These are phyloP conservation scores for Xanthorhoe designata DNA, from an alignment of 2,888 invertebrate genomes.

Conservation along the genomic window DNA sequence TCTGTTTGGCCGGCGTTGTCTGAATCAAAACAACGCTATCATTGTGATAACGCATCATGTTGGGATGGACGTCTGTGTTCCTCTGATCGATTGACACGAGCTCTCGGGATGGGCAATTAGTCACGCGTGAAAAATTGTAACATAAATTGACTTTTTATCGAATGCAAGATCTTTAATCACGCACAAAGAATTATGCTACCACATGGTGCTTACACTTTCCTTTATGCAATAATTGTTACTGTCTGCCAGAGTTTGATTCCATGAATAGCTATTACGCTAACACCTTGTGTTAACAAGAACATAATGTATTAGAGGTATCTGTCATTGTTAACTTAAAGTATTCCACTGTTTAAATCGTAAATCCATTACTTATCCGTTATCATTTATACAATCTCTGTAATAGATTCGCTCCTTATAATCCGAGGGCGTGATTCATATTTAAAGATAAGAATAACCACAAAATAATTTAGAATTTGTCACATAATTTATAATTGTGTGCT, in stretches of 20 bases:
- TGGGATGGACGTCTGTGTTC: slow-evolving; percentile 33
- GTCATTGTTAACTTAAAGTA: too few relatives aligned
- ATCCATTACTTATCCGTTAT: too few relatives aligned
- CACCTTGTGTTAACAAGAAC: too few relatives aligned
- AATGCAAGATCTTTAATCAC: slow-evolving; percentile 14
- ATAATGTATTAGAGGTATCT: too few relatives aligned
- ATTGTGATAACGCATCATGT: slow-evolving; percentile 33
- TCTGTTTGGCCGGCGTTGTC: slow-evolving; percentile 50
- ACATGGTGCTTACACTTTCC: slow-evolving; percentile 18
- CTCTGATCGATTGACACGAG: slow-evolving; percentile 34
- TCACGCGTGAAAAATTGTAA: slow-evolving; percentile 28
- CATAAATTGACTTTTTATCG: slow-evolving; percentile 23
- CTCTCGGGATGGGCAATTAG: slow-evolving; percentile 30
- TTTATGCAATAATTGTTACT: too few relatives aligned
- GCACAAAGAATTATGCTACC: slow-evolving; percentile 15
- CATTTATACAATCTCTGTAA: too few relatives aligned
- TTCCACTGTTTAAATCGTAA: too few relatives aligned
- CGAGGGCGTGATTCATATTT: too few relatives aligned
- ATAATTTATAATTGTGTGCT: neutral
- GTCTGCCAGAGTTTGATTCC: too few relatives aligned
- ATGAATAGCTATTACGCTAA: too few relatives aligned
- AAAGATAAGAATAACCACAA: too few relatives aligned
- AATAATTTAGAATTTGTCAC: neutral
- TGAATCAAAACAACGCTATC: slow-evolving; percentile 47
- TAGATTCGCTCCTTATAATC: too few relatives aligned